phyloP scores from a whole-genome alignment of 2,113 vertebrate genomes.

The Otus sunia region DNA sequence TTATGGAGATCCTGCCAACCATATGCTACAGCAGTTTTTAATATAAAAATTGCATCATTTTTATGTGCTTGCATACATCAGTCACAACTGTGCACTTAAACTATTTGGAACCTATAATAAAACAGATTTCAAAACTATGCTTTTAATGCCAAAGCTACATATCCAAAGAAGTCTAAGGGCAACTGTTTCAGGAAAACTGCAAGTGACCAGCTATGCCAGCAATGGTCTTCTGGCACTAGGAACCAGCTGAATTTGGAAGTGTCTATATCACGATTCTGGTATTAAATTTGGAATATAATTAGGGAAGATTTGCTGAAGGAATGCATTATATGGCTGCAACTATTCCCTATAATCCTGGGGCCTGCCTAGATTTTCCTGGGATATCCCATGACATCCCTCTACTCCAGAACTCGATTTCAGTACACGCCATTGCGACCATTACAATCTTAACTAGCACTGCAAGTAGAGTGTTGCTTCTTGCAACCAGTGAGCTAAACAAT shows the following conservation, averaged over 20 bases:
- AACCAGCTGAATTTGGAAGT: background rate
- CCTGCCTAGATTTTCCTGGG: background rate
- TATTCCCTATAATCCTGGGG: background rate
- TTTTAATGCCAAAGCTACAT: background rate
- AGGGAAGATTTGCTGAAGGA: background rate
- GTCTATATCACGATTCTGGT: fast-evolving
- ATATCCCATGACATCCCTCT: background rate
- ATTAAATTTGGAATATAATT: background rate
- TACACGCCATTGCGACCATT: background rate
- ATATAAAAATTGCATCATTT: background rate
- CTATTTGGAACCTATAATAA: background rate
- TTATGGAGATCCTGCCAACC: background rate
- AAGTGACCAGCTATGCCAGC: background rate
- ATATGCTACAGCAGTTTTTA: background rate
- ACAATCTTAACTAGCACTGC: background rate
- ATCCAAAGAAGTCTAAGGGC: background rate
- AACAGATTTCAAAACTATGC: background rate
- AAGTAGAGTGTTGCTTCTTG: background rate
- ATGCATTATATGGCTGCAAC: background rate
- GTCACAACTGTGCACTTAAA: background rate
- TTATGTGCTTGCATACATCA: background rate
- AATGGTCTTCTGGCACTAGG: background rate
- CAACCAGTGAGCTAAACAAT: background rate
- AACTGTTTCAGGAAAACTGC: background rate
- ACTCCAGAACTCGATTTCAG: background rate